Evolutionary conservation across 1,140 invertebrate species (phyloP), one percentile per base, ranked within the genome.

Genomic region (Diorhabda elongata): DNA sequence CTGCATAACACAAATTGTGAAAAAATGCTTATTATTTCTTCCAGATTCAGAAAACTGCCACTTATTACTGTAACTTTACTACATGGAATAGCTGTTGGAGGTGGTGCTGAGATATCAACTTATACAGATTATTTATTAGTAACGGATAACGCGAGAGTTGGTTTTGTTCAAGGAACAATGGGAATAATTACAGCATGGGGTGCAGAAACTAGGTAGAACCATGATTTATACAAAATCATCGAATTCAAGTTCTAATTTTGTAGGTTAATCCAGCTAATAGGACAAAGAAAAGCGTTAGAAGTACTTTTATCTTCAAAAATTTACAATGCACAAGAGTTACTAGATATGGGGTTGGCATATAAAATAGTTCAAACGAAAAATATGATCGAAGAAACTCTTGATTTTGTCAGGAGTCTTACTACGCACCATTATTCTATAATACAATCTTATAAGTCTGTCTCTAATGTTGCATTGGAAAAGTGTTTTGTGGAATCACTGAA

Each of bases 161-260:
- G 83, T 6, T 87, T 87, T 75, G 85, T 89, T 11, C 86, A 89
- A 68, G 81, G 79, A 0, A 81, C 79, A 74, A 83, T 89, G 83
- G 87, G 87, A 6, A 78, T 89, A 2, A 80, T 81, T 3, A 82
- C 87, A 3, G 88, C 86, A 2, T 89, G 84, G 83, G 87, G 86
- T 42, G 87, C 85, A 57, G 45, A 59, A 7, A 75, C 72, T 0
- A 68, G 67, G 72, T 73, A 63, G 26, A 52, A n/a, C n/a, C 2
- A 52, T 26, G 26, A 26, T 26, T 26, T 26, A 26, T 26, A 26
- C 26, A 26, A 26, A 26, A 26, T 26, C 26, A 26, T 26, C 26
- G 1, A 26, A 26, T 26, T 26, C 26, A 26, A 26, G 26, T 26
- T 26, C 26, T 26, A 26, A 26, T 26, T 65, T 66, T 66, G 3